Conservation (phyloP, 2,797 vertebrate genomes). For the Amazonetta brasiliensis region DNA sequence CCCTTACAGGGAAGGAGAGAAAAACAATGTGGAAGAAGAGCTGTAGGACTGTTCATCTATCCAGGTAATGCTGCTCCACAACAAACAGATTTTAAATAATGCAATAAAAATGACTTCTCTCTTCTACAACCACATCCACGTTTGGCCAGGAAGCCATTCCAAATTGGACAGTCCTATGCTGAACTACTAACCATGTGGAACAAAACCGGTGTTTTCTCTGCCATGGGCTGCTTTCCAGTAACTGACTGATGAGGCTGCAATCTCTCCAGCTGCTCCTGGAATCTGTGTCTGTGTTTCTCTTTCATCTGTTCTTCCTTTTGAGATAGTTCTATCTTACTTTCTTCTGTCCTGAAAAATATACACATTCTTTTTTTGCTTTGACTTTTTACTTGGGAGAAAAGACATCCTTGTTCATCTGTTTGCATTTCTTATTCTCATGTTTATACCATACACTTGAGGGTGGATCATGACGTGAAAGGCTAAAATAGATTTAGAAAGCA, state of each 20-base stretch:
- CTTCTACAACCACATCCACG: not conserved
- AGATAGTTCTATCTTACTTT: conserved; percentile 14
- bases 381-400: not conserved
- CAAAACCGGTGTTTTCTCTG: conserved; percentile 76
- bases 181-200: conserved; percentile 75
- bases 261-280: conserved; percentile 73
- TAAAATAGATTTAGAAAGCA: not conserved
- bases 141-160: not conserved
- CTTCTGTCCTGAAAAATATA: conserved; percentile 60
- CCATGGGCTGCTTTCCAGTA: conserved; percentile 71
- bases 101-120: not conserved
- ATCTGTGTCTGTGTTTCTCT: conserved; percentile 42
- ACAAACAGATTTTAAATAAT: not conserved
- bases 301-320: conserved; percentile 48
- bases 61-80: not conserved
- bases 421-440: not conserved
- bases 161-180: not conserved
- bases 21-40: not conserved
- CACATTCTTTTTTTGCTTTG: not conserved
- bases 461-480: not conserved
- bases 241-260: conserved; percentile 71
- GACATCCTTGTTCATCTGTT: not conserved
- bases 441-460: not conserved
- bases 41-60: not conserved
- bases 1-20: not conserved